Percentiles rank a stretch among this genome's conserved stretches.
Conservation (phyloP, 2,888 invertebrate genomes). For the Diarsia rubi region DNA sequence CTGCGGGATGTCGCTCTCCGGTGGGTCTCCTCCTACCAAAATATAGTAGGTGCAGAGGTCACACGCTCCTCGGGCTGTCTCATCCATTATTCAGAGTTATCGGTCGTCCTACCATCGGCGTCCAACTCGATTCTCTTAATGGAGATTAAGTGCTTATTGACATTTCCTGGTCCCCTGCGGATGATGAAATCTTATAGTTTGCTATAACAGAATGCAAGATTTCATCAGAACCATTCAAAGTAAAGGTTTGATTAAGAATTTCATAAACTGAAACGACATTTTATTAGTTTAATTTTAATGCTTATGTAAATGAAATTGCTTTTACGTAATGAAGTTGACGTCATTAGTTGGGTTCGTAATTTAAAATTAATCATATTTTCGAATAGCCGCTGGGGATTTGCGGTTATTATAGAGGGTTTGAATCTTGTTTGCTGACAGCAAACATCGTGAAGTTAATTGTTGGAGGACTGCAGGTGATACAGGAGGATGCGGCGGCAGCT, state of each 20-base stretch:
- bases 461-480: constrained; percentile 34
- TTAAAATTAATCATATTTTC: constrained; percentile 24
- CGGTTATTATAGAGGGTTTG: neutral
- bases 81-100: constrained; percentile 83
- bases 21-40: constrained; percentile 64
- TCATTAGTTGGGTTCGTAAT: constrained; percentile 8
- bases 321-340: constrained; percentile 25
- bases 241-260: constrained; percentile 5
- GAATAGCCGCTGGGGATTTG: neutral
- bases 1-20: constrained; percentile 49
- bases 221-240: constrained; percentile 11
- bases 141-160: constrained; percentile 81
- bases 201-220: constrained; percentile 28
- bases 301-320: constrained; percentile 30
- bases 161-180: constrained; percentile 69
- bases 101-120: constrained; percentile 70
- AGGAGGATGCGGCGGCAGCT: constrained; percentile 38
- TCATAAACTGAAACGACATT: constrained; percentile 11
- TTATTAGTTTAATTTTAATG: constrained; percentile 10
- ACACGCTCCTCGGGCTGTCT: constrained; percentile 72
- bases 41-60: constrained; percentile 69
- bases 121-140: constrained; percentile 78
- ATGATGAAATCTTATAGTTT: constrained; percentile 60
- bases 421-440: constrained; percentile 15
- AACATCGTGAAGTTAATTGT: constrained; percentile 47